phyloP scores from a whole-genome alignment of 2,113 vertebrate genomes.

The Protobothrops mucrosquamatus region DNA sequence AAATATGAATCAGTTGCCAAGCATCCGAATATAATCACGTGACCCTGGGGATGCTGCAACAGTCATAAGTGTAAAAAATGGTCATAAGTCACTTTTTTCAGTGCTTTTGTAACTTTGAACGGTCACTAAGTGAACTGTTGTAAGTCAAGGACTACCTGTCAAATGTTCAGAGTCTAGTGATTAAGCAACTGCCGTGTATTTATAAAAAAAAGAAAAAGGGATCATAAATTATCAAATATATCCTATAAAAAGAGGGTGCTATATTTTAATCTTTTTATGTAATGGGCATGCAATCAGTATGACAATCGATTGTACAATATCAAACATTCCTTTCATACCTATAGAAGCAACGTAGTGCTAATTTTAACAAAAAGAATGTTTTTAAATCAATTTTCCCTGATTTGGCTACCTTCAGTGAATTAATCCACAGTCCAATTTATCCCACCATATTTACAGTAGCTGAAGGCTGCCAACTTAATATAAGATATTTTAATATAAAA shows the following conservation, averaged over 20 bases:
- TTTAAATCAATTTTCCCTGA: too few species aligned
- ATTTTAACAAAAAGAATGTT: neutral
- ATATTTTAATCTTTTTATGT: neutral
- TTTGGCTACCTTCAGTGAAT: neutral
- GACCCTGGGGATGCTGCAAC: too few species aligned
- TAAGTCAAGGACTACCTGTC: too few species aligned
- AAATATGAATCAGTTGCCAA: too few species aligned
- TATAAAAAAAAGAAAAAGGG: neutral
- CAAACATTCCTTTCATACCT: neutral
- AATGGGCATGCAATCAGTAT: neutral
- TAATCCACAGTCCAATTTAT: neutral
- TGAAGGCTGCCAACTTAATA: neutral
- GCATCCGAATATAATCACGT: too few species aligned
- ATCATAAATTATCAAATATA: neutral
- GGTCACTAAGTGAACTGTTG: too few species aligned
- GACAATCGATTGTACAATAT: neutral
- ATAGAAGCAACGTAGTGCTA: neutral
- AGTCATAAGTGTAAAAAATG: too few species aligned
- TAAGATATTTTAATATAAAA: neutral
- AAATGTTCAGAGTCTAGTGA: neutral
- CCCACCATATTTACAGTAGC: neutral
- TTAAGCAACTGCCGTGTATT: neutral
- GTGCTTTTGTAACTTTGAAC: too few species aligned
- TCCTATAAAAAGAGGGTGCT: neutral
- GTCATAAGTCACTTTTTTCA: too few species aligned